phyloP scores from a whole-genome alignment of 2,888 invertebrate genomes.

The Ectemnius lituratus region DNA sequence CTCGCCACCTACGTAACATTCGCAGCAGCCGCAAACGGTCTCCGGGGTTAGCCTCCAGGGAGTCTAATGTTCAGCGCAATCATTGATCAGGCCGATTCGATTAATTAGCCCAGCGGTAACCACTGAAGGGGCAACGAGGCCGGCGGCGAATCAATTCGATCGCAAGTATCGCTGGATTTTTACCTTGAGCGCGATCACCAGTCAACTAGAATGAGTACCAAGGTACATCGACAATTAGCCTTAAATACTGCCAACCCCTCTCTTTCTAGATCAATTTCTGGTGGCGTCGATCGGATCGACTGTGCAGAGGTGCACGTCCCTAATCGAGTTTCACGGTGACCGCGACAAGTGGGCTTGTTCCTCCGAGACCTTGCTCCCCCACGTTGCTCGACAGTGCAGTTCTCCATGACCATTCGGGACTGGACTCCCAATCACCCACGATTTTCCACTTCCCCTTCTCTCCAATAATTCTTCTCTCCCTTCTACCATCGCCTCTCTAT shows the following conservation, averaged over 20 bases:
- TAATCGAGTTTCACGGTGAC: conserved; percentile 10
- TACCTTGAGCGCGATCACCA: neutral
- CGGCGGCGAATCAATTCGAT: conserved; percentile 6
- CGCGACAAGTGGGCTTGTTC: conserved; percentile 17
- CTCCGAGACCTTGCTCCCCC: neutral
- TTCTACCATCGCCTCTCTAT: conserved; percentile 4
- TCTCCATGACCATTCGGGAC: conserved; percentile 1
- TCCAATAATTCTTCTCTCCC: neutral
- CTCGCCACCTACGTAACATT: too few relatives aligned
- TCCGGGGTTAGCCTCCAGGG: neutral
- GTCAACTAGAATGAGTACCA: neutral
- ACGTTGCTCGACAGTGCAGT: neutral
- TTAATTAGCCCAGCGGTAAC: conserved; percentile 6
- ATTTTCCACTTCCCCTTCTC: conserved; percentile 5
- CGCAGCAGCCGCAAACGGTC: conserved; percentile 3
- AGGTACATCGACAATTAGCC: conserved; percentile 5
- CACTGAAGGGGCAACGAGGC: conserved; percentile 5
- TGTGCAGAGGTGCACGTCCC: neutral
- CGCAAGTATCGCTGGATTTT: conserved; percentile 13
- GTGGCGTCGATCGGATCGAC: conserved; percentile 19
- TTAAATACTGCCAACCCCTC: neutral
- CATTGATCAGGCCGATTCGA: conserved; percentile 7
- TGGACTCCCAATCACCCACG: conserved; percentile 32
- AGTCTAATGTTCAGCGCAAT: conserved; percentile 1
- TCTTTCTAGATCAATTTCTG: neutral